Conservation (phyloP, 2,797 vertebrate genomes). For the Prunella strophiata region DNA sequence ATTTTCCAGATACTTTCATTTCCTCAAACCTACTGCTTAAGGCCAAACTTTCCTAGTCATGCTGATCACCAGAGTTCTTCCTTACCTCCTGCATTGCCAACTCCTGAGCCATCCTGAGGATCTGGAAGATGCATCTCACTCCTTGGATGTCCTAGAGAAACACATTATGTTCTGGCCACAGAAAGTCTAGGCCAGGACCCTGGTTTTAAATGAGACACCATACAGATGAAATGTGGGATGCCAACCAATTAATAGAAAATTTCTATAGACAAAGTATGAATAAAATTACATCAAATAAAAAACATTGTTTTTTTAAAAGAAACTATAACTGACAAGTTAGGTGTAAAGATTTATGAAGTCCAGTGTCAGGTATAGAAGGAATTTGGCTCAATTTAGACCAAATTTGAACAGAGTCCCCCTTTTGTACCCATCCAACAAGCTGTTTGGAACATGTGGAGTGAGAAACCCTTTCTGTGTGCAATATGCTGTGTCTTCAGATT, state of each 20-base stretch:
- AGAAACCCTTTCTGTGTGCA: not conserved
- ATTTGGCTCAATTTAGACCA: not conserved
- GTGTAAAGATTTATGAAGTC: not conserved
- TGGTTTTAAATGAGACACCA: not conserved
- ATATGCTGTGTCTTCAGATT: not conserved
- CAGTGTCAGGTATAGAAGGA: not conserved
- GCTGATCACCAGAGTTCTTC: not conserved
- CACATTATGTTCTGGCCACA: not conserved
- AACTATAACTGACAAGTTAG: not conserved
- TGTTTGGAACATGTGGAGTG: not conserved
- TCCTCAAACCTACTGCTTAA: not conserved
- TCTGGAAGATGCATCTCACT: not conserved
- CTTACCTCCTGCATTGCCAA: not conserved
- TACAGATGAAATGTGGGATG: not conserved
- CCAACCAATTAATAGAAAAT: not conserved
- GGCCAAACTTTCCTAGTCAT: not conserved
- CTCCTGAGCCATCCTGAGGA: not conserved
- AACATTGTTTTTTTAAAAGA: accelerated
- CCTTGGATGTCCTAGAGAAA: not conserved
- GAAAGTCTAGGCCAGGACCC: not conserved
- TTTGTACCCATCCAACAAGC: not conserved
- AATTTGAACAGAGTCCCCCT: not conserved
- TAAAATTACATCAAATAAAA: not conserved
- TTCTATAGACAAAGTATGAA: not conserved
- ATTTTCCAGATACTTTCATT: not conserved